Evolutionary conservation across 2,888 invertebrate species (phyloP), one percentile per base, ranked within the genome.

Genomic region (Ceraclea dissimilis): DNA sequence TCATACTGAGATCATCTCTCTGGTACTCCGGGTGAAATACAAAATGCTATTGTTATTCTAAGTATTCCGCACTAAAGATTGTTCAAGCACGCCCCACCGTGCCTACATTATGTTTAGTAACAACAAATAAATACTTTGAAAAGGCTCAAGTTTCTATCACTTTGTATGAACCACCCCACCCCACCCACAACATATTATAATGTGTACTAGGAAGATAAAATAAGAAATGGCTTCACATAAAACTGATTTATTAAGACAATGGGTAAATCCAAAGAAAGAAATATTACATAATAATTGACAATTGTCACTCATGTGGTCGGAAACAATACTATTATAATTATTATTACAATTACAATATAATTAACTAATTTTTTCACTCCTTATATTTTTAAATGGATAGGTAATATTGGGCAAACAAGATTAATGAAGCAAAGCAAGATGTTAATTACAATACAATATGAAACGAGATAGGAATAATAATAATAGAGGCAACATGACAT

Each of bases 171-270:
- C n/a, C n/a, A n/a, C n/a, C n/a, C n/a, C n/a, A n/a, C n/a, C n/a
- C n/a, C n/a, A n/a, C n/a, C n/a, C n/a, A n/a, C n/a, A n/a, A n/a
- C n/a, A n/a, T n/a, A n/a, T n/a, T n/a, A n/a, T n/a, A n/a, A n/a
- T n/a, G n/a, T n/a, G n/a, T n/a, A n/a, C n/a, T n/a, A n/a, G n/a
- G n/a, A n/a, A n/a, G n/a, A n/a, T n/a, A n/a, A 39, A 39, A 39
- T 39, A 16, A 39, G 13, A 57, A 54, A 58, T 60, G 60, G 58
- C 58, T 62, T 60, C 60, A 62, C 62, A 62, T 62, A 62, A 60
- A 60, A 60, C 60, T 60, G 60, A 60, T 62, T 62, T 62, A 62
- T 62, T 62, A 58, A 62, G 58, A 61, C 56, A 58, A 57, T 57
- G 59, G 58, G 57, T 53, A 61, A 59, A 61, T 59, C 59, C 59